Evolutionary conservation across 2,888 invertebrate species (phyloP).

Genomic region (Aphodius sticticus): DNA sequence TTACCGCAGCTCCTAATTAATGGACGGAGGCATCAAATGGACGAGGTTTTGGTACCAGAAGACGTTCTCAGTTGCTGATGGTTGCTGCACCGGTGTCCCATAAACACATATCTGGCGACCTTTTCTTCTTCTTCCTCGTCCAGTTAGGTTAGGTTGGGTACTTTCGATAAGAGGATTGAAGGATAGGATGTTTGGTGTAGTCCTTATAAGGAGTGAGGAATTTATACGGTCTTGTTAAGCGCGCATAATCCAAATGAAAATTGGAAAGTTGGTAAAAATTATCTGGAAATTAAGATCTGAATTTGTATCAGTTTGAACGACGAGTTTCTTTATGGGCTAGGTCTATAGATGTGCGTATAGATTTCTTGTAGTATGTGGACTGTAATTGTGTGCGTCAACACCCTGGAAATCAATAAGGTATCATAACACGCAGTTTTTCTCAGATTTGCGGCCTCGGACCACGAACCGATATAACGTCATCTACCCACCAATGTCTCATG

Average conservation of each 20-base stretch:
- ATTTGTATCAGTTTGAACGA: background rate
- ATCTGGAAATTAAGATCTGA: background rate
- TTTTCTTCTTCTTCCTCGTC: background rate
- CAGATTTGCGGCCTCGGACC: too few relatives aligned
- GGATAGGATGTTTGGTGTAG: background rate
- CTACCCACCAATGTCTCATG: too few relatives aligned
- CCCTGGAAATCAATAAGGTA: too few relatives aligned
- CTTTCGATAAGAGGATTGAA: constrained; percentile 4
- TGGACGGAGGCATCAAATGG: background rate
- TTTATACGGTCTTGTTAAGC: background rate
- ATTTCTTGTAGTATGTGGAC: background rate
- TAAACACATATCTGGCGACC: constrained; percentile 4
- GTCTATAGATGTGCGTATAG: background rate
- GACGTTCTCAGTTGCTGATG: background rate
- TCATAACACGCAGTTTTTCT: too few relatives aligned
- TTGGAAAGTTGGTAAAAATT: background rate
- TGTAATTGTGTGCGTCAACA: too few relatives aligned
- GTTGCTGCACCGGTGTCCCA: background rate
- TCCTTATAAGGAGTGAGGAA: background rate
- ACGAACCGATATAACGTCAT: too few relatives aligned
- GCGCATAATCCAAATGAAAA: background rate
- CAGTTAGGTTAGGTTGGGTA: background rate
- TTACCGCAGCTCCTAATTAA: constrained; percentile 4
- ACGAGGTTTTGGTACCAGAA: background rate
- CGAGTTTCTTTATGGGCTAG: background rate